Evolutionary conservation across 2,888 invertebrate species (phyloP).

Genomic region (Lymantria monacha): DNA sequence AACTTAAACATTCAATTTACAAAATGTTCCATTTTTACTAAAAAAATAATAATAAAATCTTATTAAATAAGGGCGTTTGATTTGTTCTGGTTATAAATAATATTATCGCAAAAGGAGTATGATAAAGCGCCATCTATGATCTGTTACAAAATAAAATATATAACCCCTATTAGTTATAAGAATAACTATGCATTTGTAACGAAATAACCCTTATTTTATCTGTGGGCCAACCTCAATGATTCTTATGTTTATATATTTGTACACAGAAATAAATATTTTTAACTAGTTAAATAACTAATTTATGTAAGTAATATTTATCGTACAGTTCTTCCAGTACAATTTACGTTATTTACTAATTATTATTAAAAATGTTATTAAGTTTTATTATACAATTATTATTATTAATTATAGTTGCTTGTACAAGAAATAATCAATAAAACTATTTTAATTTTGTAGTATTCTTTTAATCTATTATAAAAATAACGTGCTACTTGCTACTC

Average conservation of each 20-base stretch:
- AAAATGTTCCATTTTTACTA: too few species aligned
- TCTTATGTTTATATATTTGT: background rate
- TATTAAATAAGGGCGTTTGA: too few species aligned
- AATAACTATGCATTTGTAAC: too few species aligned
- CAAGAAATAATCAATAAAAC: constrained; percentile 60
- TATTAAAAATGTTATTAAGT: constrained; percentile 38
- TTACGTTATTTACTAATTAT: constrained; percentile 34
- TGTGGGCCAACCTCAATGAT: background rate
- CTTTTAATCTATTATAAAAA: background rate
- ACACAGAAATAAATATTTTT: background rate
- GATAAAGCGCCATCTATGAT: too few species aligned
- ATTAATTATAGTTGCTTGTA: constrained; percentile 64
- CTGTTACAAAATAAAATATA: too few species aligned
- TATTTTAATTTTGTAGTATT: constrained; percentile 22
- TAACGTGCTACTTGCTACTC: too few species aligned
- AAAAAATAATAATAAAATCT: too few species aligned
- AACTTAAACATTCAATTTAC: too few species aligned
- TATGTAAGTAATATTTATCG: constrained; percentile 25
- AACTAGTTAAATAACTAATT: constrained; percentile 9
- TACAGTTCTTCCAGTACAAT: constrained; percentile 55
- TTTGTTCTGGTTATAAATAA: too few species aligned
- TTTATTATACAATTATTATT: constrained; percentile 44
- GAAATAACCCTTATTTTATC: background rate
- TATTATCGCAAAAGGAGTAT: too few species aligned
- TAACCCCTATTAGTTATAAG: too few species aligned